Conservation (phyloP, 2,888 invertebrate species). For the Neoitamus cyanurus region DNA sequence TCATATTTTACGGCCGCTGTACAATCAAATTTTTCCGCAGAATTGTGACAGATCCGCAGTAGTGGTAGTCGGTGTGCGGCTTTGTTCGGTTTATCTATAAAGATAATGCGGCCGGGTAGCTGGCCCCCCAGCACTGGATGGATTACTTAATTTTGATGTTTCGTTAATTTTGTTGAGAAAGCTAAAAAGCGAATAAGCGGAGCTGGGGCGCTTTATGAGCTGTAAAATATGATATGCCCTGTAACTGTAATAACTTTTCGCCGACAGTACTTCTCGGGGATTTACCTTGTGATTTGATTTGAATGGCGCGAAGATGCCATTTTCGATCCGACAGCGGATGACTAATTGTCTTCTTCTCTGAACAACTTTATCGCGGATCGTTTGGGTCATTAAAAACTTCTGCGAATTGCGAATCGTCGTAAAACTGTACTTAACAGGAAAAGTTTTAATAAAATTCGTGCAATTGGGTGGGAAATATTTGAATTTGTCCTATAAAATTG, state of each 20-base stretch:
- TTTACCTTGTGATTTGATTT: conserved; percentile 19
- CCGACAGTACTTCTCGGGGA: neutral
- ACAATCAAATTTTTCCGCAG: conserved; percentile 23
- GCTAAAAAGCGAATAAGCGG: neutral
- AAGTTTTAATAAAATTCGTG: neutral
- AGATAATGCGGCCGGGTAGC: neutral
- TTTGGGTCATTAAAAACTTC: neutral
- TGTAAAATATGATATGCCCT: neutral
- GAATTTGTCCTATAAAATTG: neutral
- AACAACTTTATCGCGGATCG: neutral
- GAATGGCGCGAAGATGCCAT: neutral
- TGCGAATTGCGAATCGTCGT: neutral
- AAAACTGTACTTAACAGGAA: neutral
- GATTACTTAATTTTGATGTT: conserved; percentile 39
- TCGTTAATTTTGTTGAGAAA: conserved; percentile 35
- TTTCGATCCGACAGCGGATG: neutral
- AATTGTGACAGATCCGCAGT: neutral
- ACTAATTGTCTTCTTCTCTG: neutral
- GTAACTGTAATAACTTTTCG: neutral
- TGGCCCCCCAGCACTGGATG: neutral
- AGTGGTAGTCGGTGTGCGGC: neutral
- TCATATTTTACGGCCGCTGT: conserved; percentile 13
- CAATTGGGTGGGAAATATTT: neutral
- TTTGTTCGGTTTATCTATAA: conserved; percentile 11
- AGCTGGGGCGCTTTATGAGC: neutral